These are phyloP conservation scores for Baccha elongata DNA, from an alignment of 2,888 invertebrate species.

Conservation along the genomic window DNA sequence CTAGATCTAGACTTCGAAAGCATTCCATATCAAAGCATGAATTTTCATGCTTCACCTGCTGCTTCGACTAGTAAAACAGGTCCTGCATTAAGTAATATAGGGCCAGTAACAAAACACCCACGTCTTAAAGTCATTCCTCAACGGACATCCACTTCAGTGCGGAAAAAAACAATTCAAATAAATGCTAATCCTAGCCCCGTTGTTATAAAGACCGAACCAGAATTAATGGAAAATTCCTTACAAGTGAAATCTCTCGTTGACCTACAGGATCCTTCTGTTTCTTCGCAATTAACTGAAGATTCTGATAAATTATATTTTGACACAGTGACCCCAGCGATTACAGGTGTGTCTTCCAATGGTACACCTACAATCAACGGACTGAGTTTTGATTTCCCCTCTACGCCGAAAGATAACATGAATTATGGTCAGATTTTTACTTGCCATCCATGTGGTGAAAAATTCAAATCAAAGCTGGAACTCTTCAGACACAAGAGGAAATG, in stretches of 20 bases:
- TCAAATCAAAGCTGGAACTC: conserved; percentile 74
- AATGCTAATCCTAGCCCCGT: conserved; percentile 13
- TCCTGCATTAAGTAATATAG: conserved; percentile 38
- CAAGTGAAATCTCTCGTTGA: conserved; percentile 53
- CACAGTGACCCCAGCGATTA: not conserved
- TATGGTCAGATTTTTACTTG: conserved; percentile 74
- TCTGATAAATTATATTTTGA: conserved; percentile 31
- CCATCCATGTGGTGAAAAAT: conserved; percentile 75
- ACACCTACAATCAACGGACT: conserved; percentile 31
- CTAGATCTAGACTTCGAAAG: conserved; percentile 40
- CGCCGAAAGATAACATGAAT: conserved; percentile 73
- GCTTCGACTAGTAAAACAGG: conserved; percentile 36
- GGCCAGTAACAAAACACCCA: conserved; percentile 13
- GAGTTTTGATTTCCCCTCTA: conserved; percentile 6
- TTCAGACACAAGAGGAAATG: conserved; percentile 75
- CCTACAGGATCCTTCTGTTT: conserved; percentile 63
- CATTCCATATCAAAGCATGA: conserved; percentile 51
- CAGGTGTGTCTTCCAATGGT: conserved; percentile 20
- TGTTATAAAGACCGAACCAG: conserved; percentile 35
- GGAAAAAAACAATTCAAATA: conserved; percentile 48
- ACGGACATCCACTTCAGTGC: conserved; percentile 23
- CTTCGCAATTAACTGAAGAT: conserved; percentile 65
- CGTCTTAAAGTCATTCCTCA: conserved; percentile 26
- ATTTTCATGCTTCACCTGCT: conserved; percentile 1
- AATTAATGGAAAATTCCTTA: not conserved